Evolutionary conservation across 2,113 vertebrate genomes (phyloP).

Genomic region (Kobus ellipsiprymnus): DNA sequence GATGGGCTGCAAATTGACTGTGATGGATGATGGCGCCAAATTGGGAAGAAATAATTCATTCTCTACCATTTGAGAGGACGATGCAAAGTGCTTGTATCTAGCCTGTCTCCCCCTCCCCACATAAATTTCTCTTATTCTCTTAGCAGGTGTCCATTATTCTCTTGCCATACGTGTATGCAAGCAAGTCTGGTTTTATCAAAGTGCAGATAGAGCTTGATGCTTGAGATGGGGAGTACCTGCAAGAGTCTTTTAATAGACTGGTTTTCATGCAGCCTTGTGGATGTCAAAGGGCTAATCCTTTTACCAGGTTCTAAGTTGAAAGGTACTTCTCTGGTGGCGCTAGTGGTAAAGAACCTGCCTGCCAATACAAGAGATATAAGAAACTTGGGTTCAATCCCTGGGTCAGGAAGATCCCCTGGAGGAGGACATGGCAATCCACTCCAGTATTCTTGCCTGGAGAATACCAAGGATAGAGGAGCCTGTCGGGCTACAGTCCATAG

Average conservation of each 20-base stretch:
- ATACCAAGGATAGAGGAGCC: not conserved
- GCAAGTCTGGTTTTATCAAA: not conserved
- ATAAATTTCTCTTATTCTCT: not conserved
- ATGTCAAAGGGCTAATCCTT: not conserved
- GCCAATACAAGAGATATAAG: not conserved
- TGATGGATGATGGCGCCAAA: constrained; percentile 37
- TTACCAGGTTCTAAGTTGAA: not conserved
- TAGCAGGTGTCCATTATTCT: not conserved
- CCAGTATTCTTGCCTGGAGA: not conserved
- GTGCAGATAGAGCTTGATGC: not conserved
- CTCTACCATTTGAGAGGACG: not conserved
- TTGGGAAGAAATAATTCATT: constrained; percentile 53
- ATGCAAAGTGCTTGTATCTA: not conserved
- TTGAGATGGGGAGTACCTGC: not conserved
- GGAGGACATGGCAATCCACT: not conserved
- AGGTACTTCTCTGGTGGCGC: not conserved
- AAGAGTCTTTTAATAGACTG: not conserved
- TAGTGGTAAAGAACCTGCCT: not conserved
- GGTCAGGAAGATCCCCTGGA: not conserved
- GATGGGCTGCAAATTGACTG: constrained; percentile 54
- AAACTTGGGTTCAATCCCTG: not conserved
- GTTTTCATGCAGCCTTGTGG: not conserved
- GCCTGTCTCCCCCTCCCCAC: not conserved
- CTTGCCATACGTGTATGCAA: not conserved
- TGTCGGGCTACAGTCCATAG: not conserved